phyloP scores from a whole-genome alignment of 2,797 vertebrate genomes.

The Avahi laniger region DNA sequence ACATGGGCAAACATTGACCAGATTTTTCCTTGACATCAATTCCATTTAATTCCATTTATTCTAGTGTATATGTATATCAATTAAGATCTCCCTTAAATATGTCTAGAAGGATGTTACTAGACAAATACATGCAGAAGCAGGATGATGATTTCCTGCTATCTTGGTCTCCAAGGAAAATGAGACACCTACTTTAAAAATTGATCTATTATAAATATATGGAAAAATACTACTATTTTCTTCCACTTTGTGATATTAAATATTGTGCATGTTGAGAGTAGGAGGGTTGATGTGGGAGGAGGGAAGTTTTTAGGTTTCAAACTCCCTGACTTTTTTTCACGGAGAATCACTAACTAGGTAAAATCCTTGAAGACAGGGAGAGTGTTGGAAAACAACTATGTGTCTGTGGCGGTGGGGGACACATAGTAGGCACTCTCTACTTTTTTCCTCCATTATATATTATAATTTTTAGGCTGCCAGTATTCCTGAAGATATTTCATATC shows the following conservation, averaged over 20 bases:
- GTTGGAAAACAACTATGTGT: background rate
- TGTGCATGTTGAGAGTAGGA: background rate
- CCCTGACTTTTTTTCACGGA: background rate
- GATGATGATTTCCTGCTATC: background rate
- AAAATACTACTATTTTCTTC: background rate
- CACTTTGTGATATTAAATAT: conserved; percentile 7
- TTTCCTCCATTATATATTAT: background rate
- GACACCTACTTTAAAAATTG: background rate
- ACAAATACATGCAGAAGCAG: background rate
- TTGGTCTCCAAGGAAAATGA: background rate
- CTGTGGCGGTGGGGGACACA: background rate
- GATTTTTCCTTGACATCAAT: background rate
- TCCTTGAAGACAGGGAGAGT: background rate
- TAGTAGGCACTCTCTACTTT: background rate
- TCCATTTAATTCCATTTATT: background rate
- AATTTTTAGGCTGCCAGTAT: background rate
- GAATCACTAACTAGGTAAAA: background rate
- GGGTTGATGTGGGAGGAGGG: background rate
- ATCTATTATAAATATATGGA: background rate
- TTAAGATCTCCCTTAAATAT: background rate
- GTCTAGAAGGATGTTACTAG: background rate
- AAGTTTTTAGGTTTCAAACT: background rate
- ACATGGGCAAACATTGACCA: background rate
- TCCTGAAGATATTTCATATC: background rate
- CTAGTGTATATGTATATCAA: background rate